Percentiles rank a stretch among this genome's conserved stretches.
phyloP scores from a whole-genome alignment of 2,888 invertebrate species.

The Gonocerus acuteangulatus region DNA sequence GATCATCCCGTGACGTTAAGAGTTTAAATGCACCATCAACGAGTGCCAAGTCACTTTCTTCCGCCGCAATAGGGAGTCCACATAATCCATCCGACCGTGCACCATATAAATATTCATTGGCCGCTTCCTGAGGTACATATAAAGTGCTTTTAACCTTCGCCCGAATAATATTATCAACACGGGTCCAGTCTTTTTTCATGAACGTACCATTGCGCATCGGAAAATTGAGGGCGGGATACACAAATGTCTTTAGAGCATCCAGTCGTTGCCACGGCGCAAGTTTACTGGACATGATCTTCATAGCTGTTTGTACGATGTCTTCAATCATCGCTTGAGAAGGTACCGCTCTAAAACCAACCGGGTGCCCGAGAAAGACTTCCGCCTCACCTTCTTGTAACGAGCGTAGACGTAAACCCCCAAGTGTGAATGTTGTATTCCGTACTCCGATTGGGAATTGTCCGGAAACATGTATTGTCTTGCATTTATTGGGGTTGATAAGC shows the following conservation, averaged over 20 bases:
- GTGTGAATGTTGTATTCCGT: not conserved
- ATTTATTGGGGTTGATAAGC: not conserved
- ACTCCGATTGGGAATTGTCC: not conserved
- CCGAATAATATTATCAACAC: not conserved
- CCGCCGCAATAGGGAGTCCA: conserved; percentile 19
- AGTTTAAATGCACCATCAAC: conserved; percentile 16
- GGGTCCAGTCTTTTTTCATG: not conserved
- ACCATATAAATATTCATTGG: conserved; percentile 23
- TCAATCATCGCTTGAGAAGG: not conserved
- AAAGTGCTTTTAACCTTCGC: not conserved
- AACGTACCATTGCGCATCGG: not conserved
- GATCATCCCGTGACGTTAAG: conserved; percentile 1
- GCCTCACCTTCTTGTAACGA: not conserved
- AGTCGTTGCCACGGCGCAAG: conserved; percentile 19
- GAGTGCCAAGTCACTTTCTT: conserved; percentile 22
- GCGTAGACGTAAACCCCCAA: not conserved
- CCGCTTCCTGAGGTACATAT: not conserved
- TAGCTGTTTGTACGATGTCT: not conserved
- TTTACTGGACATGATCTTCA: not conserved
- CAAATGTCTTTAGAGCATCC: conserved; percentile 11
- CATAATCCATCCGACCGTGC: conserved; percentile 6
- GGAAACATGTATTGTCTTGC: not conserved
- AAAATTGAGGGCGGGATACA: conserved; percentile 13
- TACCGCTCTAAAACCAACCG: conserved; percentile 7
- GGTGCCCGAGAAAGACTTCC: not conserved